Conservation (phyloP, 2,888 invertebrate genomes). For the Zygothrica quintamaculata region DNA sequence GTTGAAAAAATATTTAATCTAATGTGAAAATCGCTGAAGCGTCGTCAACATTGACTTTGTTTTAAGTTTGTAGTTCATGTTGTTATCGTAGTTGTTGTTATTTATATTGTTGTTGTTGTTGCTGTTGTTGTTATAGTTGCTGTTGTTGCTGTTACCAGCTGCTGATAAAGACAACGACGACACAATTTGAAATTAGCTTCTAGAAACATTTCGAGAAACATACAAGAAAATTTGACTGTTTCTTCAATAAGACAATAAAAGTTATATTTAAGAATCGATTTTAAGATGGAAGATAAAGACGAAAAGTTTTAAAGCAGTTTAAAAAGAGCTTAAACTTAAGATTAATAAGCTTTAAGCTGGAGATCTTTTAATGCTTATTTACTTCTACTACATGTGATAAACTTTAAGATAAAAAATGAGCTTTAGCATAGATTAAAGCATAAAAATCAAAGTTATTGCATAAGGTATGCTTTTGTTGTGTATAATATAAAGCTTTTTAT, state of each 20-base stretch:
- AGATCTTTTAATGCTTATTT: no score
- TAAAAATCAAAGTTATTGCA: no score
- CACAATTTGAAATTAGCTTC: slow-evolving; percentile 22
- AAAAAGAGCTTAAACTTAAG: no score
- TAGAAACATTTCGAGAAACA: slow-evolving; percentile 25
- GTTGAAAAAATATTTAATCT: slow-evolving; percentile 74
- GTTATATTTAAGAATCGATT: not conserved
- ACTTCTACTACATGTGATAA: no score
- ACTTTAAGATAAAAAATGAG: no score
- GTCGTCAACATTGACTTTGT: slow-evolving; percentile 69
- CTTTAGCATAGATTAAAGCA: no score
- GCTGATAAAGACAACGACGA: slow-evolving; percentile 47
- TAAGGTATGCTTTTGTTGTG: no score
- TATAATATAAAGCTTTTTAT: no score
- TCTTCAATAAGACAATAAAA: slow-evolving; percentile 18
- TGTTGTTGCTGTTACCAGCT: slow-evolving; percentile 30
- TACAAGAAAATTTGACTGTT: slow-evolving; percentile 26
- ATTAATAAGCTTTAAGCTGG: no score
- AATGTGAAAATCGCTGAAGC: slow-evolving; percentile 79
- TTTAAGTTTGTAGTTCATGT: slow-evolving; percentile 37
- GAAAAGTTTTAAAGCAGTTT: no score
- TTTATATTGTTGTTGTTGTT: slow-evolving; percentile 27
- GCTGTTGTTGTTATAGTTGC: slow-evolving; percentile 22
- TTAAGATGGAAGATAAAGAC: no score
- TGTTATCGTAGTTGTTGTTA: slow-evolving; percentile 25